Percentiles rank a stretch among this genome's conserved stretches.
phyloP scores from a whole-genome alignment of 2,888 invertebrate genomes.

The Drepana falcataria region DNA sequence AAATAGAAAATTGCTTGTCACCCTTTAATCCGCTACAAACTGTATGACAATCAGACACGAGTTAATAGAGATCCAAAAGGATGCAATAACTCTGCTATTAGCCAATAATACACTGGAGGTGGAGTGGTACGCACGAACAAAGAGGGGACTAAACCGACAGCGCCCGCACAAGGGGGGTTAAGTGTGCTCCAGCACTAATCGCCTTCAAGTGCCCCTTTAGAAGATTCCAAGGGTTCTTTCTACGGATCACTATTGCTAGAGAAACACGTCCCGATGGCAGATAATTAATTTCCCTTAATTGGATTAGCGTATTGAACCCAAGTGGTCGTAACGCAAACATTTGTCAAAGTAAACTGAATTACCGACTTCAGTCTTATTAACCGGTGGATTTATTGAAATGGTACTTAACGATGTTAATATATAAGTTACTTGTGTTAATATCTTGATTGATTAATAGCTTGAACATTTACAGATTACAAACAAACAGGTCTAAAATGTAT shows the following conservation, averaged over 20 bases:
- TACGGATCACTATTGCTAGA: slow-evolving; percentile 58
- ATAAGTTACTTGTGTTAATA: background rate
- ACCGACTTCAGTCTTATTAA: slow-evolving; percentile 2
- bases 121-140: slow-evolving; percentile 49
- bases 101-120: slow-evolving; percentile 45
- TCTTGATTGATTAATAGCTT: background rate
- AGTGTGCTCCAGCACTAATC: slow-evolving; percentile 65
- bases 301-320: slow-evolving; percentile 49
- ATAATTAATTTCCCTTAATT: slow-evolving; percentile 69
- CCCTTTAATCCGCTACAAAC: background rate
- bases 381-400: background rate
- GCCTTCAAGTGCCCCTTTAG: slow-evolving; percentile 58
- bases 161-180: slow-evolving; percentile 51
- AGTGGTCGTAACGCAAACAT: slow-evolving; percentile 32
- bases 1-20: too few species aligned
- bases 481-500: too few species aligned
- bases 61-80: slow-evolving; percentile 20
- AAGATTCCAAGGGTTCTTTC: slow-evolving; percentile 64
- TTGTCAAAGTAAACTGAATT: slow-evolving; percentile 12
- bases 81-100: slow-evolving; percentile 41
- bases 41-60: slow-evolving; percentile 3
- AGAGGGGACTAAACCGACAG: slow-evolving; percentile 45
- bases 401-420: background rate
- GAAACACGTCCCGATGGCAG: slow-evolving; percentile 59
- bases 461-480: background rate